Evolutionary conservation across 2,113 vertebrate genomes (phyloP).

Genomic region (Hippocampus comes): DNA sequence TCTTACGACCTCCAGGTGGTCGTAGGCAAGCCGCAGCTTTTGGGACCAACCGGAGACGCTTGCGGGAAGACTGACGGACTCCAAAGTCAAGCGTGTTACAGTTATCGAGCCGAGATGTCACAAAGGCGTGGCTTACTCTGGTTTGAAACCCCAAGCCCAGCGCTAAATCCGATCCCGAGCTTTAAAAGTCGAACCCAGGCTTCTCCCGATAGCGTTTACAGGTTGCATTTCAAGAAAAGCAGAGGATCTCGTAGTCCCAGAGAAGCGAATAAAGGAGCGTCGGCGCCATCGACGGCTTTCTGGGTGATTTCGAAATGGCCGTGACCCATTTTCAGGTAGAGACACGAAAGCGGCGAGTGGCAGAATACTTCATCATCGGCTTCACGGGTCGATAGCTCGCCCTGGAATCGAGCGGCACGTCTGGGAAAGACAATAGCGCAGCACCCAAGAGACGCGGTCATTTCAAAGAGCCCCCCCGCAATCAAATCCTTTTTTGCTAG

Average conservation of each 20-base stretch:
- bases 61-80: no score
- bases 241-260: neutral
- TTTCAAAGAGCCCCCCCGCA: slow-evolving; percentile 14
- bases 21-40: no score
- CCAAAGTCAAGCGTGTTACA: no score
- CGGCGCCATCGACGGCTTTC: slow-evolving; percentile 28
- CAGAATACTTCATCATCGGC: slow-evolving; percentile 51
- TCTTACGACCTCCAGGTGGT: no score
- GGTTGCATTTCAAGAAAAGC: neutral
- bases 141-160: no score
- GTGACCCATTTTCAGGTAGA: slow-evolving; percentile 49
- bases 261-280: neutral
- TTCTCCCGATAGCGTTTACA: no score
- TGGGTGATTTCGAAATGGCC: slow-evolving; percentile 52
- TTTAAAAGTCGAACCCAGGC: no score
- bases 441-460: slow-evolving; percentile 7
- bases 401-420: slow-evolving; percentile 10
- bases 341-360: slow-evolving; percentile 38
- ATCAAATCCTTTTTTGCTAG: neutral
- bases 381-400: slow-evolving; percentile 29
- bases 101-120: no score
- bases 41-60: no score
- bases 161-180: no score
- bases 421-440: slow-evolving; percentile 20
- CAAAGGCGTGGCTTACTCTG: no score